Base-by-base conservation (phyloP, 2,797 vertebrate genomes). In the Chelmon rostratus region DNA sequence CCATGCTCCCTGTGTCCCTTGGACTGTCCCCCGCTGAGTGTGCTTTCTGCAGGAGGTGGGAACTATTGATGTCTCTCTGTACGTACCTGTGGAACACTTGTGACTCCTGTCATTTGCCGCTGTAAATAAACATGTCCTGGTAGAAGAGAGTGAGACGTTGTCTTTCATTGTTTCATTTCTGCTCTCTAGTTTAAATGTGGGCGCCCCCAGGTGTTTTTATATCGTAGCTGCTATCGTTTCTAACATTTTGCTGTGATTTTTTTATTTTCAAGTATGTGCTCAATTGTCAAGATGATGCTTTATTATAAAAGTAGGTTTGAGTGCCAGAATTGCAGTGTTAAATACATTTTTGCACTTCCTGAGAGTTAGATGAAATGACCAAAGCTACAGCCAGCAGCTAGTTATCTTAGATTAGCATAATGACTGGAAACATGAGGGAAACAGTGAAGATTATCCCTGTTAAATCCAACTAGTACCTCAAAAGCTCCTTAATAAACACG, bases 71-170 rank as follows among this genome's bases (percentile, higher is more conserved):
- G 93, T 93, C 89, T 92, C 91, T 92, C 91, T 94, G 91, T 94
- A 92, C 84, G 93, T 94, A 93, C 91, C 91, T 86, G 92, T 93
- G 92, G 90, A 95, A 94, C 92, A 94, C 88, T 90, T 94, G 93
- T 95, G 92, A 93, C 89, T 92, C 90, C 91, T 95, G 92, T 94
- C 94, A 95, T 94, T 94, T 91, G 91, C 92, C 88, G 87, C 92
- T 95, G 94, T 95, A 95, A 96, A 95, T 96, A 96, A 96, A 95
- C 93, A 93, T 94, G 93, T 94, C 91, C 92, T 95, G 92, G 91
- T 94, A 93, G 91, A 95, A 94, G 89, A 93, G 84, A 92, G 91
- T 75, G 89, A 79, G 37, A 74, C 21, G 52, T 35, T 62, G 68
- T 87, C 31, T 4, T 88, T 90, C 13, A 37, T 77, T 40, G 10